A percentile compares a stretch with the other conserved stretches of the same genome.
These are phyloP conservation scores for Micromesistius poutassou DNA, from an alignment of 2,797 vertebrate genomes.

Conservation along the genomic window DNA sequence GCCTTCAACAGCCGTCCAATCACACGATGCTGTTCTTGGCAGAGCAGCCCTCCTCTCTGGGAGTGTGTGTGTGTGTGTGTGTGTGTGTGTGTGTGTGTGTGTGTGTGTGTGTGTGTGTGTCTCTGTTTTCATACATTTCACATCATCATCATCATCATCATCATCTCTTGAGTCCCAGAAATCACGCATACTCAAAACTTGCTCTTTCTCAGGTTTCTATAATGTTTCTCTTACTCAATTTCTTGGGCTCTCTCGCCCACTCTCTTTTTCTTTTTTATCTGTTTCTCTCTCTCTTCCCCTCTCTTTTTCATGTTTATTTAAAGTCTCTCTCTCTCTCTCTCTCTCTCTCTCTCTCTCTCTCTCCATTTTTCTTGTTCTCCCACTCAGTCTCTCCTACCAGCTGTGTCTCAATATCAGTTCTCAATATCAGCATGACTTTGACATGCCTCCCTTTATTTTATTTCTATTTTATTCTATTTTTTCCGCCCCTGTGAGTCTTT, in stretches of 20 bases:
- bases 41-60: conserved; percentile 1
- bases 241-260: conserved; percentile 15
- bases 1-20: conserved; percentile 39
- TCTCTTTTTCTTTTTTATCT: conserved; percentile 41
- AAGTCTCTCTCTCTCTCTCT: conserved; percentile 31
- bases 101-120: conserved; percentile 9
- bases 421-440: neutral
- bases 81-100: conserved; percentile 23
- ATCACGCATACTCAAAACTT: conserved; percentile 38
- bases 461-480: conserved; percentile 32
- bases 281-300: too few species aligned
- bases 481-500: conserved; percentile 25
- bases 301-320: neutral
- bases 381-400: conserved; percentile 20
- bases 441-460: conserved; percentile 3
- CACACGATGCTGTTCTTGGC: conserved; percentile 56
- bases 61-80: too few species aligned
- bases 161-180: conserved; percentile 57
- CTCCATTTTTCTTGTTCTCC: conserved; percentile 6
- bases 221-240: neutral
- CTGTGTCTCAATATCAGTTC: conserved; percentile 14
- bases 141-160: conserved; percentile 13
- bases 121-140: too few species aligned
- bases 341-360: conserved; percentile 40
- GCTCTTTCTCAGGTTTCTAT: conserved; percentile 45